Conservation (phyloP, 2,113 vertebrate species). For the Trichechus manatus region DNA sequence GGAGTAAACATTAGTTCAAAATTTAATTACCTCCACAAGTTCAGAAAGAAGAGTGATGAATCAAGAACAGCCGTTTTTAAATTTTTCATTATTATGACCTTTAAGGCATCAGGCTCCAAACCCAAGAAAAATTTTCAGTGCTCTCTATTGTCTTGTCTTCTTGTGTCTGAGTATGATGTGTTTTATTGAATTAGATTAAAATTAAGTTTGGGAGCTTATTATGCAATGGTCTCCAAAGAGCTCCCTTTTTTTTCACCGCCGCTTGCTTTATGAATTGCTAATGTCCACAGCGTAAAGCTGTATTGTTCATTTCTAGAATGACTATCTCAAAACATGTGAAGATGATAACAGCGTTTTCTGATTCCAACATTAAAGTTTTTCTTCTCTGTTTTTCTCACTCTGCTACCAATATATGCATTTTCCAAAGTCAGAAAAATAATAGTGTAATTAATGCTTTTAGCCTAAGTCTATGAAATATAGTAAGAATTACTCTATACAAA, state of each 20-base stretch:
- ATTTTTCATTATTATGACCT: constrained; percentile 66
- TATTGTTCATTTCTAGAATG: constrained; percentile 38
- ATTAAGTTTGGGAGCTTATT: constrained; percentile 66
- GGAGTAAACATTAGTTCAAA: constrained; percentile 74
- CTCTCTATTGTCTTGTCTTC: constrained; percentile 58
- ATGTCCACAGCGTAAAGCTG: background rate
- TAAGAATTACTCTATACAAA: background rate
- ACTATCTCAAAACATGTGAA: constrained; percentile 2
- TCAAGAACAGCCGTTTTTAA: constrained; percentile 52
- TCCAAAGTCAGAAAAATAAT: constrained; percentile 28
- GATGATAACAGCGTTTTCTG: background rate
- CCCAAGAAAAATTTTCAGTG: constrained; percentile 58
- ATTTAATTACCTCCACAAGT: constrained; percentile 70
- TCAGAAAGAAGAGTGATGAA: constrained; percentile 60
- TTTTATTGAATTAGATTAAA: constrained; percentile 75
- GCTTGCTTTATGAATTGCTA: constrained; percentile 39
- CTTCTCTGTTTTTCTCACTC: constrained; percentile 17
- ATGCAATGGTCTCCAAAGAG: constrained; percentile 30
- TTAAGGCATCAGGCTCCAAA: constrained; percentile 22
- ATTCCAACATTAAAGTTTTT: background rate
- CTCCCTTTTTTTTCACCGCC: background rate
- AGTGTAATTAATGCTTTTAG: background rate
- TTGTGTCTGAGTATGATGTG: constrained; percentile 41
- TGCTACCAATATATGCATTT: background rate
- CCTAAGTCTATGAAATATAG: background rate